Base-by-base conservation (phyloP, 1,140 invertebrate genomes). In the Campodea augens region DNA sequence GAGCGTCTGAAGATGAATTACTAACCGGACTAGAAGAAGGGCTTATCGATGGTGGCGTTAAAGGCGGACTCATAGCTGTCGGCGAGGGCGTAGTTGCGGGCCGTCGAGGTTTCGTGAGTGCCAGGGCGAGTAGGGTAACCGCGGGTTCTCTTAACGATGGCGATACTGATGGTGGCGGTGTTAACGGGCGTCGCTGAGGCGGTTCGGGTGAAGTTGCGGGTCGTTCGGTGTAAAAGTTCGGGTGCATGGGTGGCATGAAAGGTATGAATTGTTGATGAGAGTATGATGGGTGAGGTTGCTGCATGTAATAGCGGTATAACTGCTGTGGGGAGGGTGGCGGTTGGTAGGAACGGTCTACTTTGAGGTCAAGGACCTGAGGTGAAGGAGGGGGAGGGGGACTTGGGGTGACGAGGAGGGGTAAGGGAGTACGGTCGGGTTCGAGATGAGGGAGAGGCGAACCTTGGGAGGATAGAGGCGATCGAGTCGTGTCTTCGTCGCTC, bases 401-500 rank as follows among this genome's bases (percentile, higher is more conserved):
- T 10, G 27, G 27, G 15, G 27, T 7, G 15, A 32, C 7, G 7
- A 32, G 7, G 15, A 32, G 7, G 27, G 27, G 27, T 7, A 15
- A 32, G 7, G 27, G 27, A n/a, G n/a, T n/a, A n/a, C n/a, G n/a
- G n/a, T n/a, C n/a, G n/a, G n/a, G n/a, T n/a, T n/a, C n/a, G n/a
- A n/a, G n/a, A n/a, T n/a, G n/a, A 7, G 27, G 27, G 27, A 15
- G 7, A 15, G 27, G 27, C 7, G 27, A 15, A 10, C 7, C 7
- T 32, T 7, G 7, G 7, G 27, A 15, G 27, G 27, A 32, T 10
- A 32, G 7, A 15, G 27, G 7, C 7, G 7, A 15, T 32, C 27
- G 27, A 21, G 57, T 60, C 13, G 57, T 61, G 12, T 66, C 64
- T 2, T 69, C 66, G 48, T 70, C 70, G 4, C 77, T 79, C 25